Evolutionary conservation across 2,888 invertebrate genomes (phyloP).

Genomic region (Campoletis raptor): DNA sequence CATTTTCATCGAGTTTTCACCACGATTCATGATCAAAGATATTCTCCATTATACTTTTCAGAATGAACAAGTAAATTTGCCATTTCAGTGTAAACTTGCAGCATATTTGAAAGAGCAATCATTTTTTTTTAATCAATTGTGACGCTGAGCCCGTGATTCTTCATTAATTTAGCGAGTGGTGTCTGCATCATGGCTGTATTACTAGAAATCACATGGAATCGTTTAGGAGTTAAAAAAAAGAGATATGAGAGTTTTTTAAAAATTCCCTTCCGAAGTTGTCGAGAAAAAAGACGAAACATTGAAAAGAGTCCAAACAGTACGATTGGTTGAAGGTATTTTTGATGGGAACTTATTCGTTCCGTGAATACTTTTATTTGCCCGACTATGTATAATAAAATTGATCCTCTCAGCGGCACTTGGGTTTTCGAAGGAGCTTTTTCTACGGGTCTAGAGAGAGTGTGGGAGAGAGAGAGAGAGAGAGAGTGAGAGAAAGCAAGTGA

Average conservation of each 20-base stretch:
- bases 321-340: slow-evolving; percentile 7
- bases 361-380: background rate
- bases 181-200: too few species aligned
- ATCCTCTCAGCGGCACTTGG: slow-evolving; percentile 28
- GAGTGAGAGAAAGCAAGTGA: too few species aligned
- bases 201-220: too few species aligned
- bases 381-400: slow-evolving; percentile 28
- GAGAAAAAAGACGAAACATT: background rate
- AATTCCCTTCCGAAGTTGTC: background rate
- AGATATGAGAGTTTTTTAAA: too few species aligned
- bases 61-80: background rate
- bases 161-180: too few species aligned
- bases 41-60: background rate
- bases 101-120: background rate
- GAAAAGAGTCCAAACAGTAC: slow-evolving; percentile 11
- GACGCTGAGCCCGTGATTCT: background rate
- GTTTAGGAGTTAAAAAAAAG: too few species aligned
- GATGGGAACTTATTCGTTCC: background rate
- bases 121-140: background rate
- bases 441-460: background rate
- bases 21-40: background rate
- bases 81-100: background rate
- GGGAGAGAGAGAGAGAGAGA: background rate
- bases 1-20: slow-evolving; percentile 7
- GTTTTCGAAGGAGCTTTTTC: background rate